Evolutionary conservation across 2,888 invertebrate species (phyloP).

Genomic region (Troglohyphantes excavatus): DNA sequence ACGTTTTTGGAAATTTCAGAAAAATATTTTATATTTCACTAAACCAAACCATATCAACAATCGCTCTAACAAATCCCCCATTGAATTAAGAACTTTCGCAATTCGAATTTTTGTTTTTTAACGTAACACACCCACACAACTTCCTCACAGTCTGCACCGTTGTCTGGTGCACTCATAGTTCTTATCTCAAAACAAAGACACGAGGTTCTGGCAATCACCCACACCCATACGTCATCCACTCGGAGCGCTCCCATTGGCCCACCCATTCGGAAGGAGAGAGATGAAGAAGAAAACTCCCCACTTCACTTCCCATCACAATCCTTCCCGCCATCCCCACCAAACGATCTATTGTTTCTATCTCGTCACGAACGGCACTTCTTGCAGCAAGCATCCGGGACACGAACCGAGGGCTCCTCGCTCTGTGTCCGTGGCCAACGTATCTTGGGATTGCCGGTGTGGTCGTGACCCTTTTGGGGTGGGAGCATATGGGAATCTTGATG

Average conservation of each 20-base stretch:
- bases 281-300: conserved; percentile 10
- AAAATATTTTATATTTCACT: no score
- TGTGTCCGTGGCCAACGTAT: not conserved
- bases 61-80: no score
- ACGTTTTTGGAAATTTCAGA: no score
- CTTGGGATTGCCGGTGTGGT: not conserved
- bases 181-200: no score
- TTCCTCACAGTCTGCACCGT: no score
- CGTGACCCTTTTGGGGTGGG: not conserved
- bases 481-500: not conserved
- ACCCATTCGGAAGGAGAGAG: not conserved
- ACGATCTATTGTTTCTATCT: conserved; percentile 38
- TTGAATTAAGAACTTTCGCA: no score
- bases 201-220: no score
- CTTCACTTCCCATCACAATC: conserved; percentile 20
- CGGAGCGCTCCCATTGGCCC: conserved; percentile 14
- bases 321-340: conserved; percentile 15
- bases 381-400: conserved; percentile 32
- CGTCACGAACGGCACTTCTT: conserved; percentile 32
- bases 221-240: conserved; percentile 6
- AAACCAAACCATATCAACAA: no score
- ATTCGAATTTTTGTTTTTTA: no score
- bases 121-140: no score
- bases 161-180: no score
- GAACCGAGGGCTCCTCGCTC: not conserved